Conservation (phyloP, 1,140 invertebrate species). For the Monomorium pharaonis region DNA sequence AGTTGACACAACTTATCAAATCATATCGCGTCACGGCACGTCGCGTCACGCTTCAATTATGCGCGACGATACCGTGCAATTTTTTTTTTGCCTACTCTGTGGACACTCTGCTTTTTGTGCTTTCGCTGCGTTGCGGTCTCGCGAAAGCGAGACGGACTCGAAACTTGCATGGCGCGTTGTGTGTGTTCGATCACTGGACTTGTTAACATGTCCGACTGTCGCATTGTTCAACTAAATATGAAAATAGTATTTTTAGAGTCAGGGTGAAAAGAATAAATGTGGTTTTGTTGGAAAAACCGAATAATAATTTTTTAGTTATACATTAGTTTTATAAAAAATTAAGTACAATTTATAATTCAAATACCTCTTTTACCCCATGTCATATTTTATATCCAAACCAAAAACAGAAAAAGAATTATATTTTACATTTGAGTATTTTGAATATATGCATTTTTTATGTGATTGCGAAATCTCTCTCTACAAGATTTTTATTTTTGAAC, state of each 20-base stretch:
- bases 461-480: not conserved
- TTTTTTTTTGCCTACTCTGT: slow-evolving; percentile 18
- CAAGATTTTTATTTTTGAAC: not conserved
- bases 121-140: not conserved
- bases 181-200: not conserved
- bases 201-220: slow-evolving; percentile 22
- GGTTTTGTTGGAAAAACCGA: not conserved
- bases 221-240: not conserved
- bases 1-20: slow-evolving; percentile 85
- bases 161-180: not conserved
- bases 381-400: not conserved
- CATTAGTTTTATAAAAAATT: not conserved
- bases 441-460: not conserved
- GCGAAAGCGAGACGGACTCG: not conserved
- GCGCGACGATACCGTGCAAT: not conserved
- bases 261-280: not conserved
- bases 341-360: not conserved
- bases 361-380: not conserved
- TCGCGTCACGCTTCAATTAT: slow-evolving; percentile 68
- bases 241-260: not conserved
- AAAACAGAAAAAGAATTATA: not conserved
- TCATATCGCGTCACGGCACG: slow-evolving; percentile 77
- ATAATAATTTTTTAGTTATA: not conserved
- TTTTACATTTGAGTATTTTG: not conserved
- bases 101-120: slow-evolving; percentile 10